Evolutionary conservation across 2,888 invertebrate genomes (phyloP).

Genomic region (Caenorhabditis panamensis): DNA sequence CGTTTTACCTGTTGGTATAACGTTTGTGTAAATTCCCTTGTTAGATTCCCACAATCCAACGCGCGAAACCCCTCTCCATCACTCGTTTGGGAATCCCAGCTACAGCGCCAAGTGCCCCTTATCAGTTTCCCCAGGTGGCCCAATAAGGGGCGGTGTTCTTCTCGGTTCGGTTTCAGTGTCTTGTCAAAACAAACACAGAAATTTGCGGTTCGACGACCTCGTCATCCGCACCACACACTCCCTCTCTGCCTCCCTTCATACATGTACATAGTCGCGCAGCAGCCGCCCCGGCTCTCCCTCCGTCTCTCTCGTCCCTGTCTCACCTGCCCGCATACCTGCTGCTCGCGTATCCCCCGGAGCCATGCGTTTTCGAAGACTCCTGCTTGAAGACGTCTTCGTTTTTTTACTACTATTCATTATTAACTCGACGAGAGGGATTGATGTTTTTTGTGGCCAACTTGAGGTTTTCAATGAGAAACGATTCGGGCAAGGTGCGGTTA

Average conservation of each 20-base stretch:
- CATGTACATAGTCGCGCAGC: conserved; percentile 47
- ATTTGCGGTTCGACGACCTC: conserved; percentile 33
- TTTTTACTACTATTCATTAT: conserved; percentile 15
- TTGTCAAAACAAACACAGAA: conserved; percentile 47
- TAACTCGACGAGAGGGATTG: conserved; percentile 35
- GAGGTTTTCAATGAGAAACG: conserved; percentile 74
- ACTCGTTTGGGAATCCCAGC: conserved; percentile 2
- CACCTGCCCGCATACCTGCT: conserved; percentile 46
- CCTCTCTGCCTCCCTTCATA: conserved; percentile 16
- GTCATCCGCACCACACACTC: conserved; percentile 3
- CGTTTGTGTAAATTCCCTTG: no score
- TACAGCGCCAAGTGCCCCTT: conserved; percentile 21
- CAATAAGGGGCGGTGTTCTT: conserved; percentile 7
- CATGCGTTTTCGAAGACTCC: conserved; percentile 12
- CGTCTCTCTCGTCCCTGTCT: conserved; percentile 27
- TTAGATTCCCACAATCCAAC: no score
- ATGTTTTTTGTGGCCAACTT: conserved; percentile 76
- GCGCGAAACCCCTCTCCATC: neutral
- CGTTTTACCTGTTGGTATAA: no score
- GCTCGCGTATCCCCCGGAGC: conserved; percentile 40
- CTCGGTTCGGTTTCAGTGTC: conserved; percentile 48
- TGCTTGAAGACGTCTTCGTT: conserved; percentile 4
- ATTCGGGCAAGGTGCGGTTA: conserved; percentile 69
- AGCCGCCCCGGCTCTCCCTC: conserved; percentile 33
- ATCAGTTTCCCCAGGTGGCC: conserved; percentile 24